Evolutionary conservation across 2,113 vertebrate species (phyloP).

Genomic region (Oreotrochilus melanogaster): DNA sequence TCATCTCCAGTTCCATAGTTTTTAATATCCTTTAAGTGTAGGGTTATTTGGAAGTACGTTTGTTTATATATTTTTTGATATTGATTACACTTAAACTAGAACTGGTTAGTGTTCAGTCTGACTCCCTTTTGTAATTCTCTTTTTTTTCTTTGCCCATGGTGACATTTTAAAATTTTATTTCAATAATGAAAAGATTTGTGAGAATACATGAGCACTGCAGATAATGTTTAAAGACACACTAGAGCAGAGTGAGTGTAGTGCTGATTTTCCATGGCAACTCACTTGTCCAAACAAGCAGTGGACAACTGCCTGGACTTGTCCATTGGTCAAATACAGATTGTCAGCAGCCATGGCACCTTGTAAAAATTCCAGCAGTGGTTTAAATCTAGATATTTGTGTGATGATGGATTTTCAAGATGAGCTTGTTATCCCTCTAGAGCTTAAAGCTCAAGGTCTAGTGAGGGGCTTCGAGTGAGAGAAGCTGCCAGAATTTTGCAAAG

Average conservation of each 20-base stretch:
- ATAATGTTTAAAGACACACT: neutral
- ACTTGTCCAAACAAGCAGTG: constrained; percentile 42
- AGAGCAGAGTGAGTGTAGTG: neutral
- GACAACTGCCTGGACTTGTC: constrained; percentile 60
- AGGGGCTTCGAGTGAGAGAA: neutral
- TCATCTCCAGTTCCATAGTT: neutral
- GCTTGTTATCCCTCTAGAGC: neutral
- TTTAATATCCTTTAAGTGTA: neutral
- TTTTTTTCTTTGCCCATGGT: neutral
- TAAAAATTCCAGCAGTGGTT: constrained; percentile 34
- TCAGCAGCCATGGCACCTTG: neutral
- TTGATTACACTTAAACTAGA: neutral
- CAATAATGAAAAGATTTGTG: neutral
- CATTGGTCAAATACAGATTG: neutral
- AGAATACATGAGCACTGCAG: neutral
- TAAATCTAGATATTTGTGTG: neutral
- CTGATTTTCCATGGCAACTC: constrained; percentile 58
- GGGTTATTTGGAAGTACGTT: neutral
- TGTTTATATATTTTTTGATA: neutral
- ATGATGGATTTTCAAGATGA: neutral
- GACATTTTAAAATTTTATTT: neutral
- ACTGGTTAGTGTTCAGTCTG: neutral
- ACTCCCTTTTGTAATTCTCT: neutral
- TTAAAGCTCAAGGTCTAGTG: constrained; percentile 20
- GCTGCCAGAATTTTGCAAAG: neutral